phyloP scores from a whole-genome alignment of 2,888 invertebrate genomes.

The Acleris literana region DNA sequence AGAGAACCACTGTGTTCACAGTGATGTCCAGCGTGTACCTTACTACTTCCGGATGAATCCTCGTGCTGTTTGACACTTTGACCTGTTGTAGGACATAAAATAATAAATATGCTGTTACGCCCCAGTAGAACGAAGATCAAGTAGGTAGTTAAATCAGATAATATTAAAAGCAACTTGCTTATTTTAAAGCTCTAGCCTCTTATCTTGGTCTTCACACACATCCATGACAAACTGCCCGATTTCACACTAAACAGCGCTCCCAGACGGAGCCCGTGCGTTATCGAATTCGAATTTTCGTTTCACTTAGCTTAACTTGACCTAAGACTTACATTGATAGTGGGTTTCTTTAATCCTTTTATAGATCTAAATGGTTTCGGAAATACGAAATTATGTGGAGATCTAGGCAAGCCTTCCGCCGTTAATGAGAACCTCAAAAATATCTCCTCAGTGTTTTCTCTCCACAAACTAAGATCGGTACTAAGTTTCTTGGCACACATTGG shows the following conservation, averaged over 20 bases:
- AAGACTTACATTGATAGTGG: slow-evolving; percentile 79
- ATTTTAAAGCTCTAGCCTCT: too few species aligned
- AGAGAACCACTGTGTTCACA: slow-evolving; percentile 84
- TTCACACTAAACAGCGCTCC: too few species aligned
- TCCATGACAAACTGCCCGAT: too few species aligned
- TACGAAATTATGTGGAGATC: slow-evolving; percentile 86
- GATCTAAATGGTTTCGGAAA: slow-evolving; percentile 85
- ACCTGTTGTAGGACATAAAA: slow-evolving; percentile 9
- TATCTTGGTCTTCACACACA: too few species aligned
- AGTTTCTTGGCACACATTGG: slow-evolving; percentile 60
- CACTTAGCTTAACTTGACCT: slow-evolving; percentile 22
- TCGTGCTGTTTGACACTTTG: slow-evolving; percentile 18
- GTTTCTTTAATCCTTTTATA: slow-evolving; percentile 75
- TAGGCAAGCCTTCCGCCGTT: slow-evolving; percentile 62
- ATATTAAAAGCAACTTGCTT: too few species aligned
- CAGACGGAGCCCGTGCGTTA: too few species aligned
- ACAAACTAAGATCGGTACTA: slow-evolving; percentile 51
- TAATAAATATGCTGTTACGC: too few species aligned
- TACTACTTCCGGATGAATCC: slow-evolving; percentile 4
- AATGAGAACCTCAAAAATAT: slow-evolving; percentile 79
- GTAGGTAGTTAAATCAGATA: too few species aligned
- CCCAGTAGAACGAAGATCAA: too few species aligned
- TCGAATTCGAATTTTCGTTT: slow-evolving; percentile 2
- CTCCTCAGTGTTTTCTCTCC: slow-evolving; percentile 55
- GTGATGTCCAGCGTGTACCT: slow-evolving; percentile 54